A percentile compares a stretch with the other conserved stretches of the same genome.
Evolutionary conservation across 2,113 vertebrate species (phyloP).

Genomic region (cattle (Bos taurus)): DNA sequence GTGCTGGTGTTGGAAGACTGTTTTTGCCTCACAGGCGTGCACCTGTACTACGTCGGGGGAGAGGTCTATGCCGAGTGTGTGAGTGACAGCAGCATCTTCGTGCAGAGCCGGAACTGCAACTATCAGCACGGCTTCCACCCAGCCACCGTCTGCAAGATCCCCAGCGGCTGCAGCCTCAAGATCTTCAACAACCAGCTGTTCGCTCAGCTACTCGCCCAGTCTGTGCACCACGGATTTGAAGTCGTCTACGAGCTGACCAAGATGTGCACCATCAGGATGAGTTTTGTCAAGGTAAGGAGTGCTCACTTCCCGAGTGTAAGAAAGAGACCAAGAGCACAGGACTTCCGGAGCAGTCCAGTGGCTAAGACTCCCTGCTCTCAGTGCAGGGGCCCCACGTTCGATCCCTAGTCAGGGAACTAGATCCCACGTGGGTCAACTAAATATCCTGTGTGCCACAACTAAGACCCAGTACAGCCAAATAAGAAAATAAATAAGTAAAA

Average conservation of each 20-base stretch:
- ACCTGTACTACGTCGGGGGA: constrained; percentile 95
- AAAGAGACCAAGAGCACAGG: background rate
- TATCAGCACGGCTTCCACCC: constrained; percentile 98
- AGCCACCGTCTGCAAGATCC: constrained; percentile 97
- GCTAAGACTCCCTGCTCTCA: background rate
- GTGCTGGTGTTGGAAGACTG: background rate
- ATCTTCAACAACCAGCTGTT: constrained; percentile 99
- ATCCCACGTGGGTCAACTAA: background rate
- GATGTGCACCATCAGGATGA: constrained; percentile 99
- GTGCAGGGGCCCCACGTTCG: background rate
- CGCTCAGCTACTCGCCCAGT: constrained; percentile 95
- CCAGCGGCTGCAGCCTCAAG: constrained; percentile 98
- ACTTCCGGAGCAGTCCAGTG: background rate
- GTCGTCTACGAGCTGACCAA: constrained; percentile 98
- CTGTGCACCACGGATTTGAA: constrained; percentile 96
- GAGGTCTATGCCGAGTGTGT: constrained; percentile 97
- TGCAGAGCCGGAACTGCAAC: constrained; percentile 99
- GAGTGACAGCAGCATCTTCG: constrained; percentile 98
- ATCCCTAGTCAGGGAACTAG: background rate
- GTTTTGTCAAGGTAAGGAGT: constrained; percentile 93
- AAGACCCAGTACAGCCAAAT: background rate
- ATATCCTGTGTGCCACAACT: background rate
- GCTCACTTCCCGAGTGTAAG: background rate
- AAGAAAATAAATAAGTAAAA: background rate
- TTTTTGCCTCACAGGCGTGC: constrained; percentile 84